Conservation (phyloP, 1,140 invertebrate genomes). For the Brachionus rotundiformis region DNA sequence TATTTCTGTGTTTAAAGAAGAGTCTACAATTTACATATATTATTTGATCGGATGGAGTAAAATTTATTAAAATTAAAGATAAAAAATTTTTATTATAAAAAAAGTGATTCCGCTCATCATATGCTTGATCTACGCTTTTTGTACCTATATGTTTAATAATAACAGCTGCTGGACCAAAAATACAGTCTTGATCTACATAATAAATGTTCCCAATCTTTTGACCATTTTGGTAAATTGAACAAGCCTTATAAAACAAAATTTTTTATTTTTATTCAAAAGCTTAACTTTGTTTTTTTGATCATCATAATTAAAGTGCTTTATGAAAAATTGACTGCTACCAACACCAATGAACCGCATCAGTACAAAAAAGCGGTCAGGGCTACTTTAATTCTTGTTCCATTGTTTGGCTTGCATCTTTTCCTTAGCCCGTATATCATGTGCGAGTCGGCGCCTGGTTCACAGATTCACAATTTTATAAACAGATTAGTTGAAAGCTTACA, state of each 20-base stretch:
- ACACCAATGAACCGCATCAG: slow-evolving; percentile 11
- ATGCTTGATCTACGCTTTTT: neutral
- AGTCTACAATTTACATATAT: neutral
- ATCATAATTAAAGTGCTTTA: slow-evolving; percentile 33
- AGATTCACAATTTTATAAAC: slow-evolving; percentile 26
- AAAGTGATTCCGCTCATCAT: slow-evolving; percentile 23
- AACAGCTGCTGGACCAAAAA: slow-evolving; percentile 46
- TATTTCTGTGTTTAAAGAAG: slow-evolving; percentile 45
- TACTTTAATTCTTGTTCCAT: slow-evolving; percentile 40
- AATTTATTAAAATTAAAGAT: neutral
- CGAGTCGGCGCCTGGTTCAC: slow-evolving; percentile 26
- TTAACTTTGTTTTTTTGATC: slow-evolving; percentile 42
- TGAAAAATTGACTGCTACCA: slow-evolving; percentile 22
- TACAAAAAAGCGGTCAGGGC: slow-evolving; percentile 45
- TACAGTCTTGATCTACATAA: neutral
- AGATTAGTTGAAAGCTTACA: slow-evolving; percentile 43
- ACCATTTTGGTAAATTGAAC: slow-evolving; percentile 19
- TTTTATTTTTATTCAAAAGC: neutral
- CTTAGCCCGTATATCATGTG: slow-evolving; percentile 46
- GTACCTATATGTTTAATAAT: neutral
- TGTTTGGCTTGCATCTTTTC: slow-evolving; percentile 44
- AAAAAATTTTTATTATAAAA: neutral
- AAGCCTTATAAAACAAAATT: neutral
- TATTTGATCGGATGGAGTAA: slow-evolving; percentile 47
- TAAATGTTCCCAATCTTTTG: slow-evolving; percentile 41